Base-by-base conservation (phyloP, 2,797 vertebrate genomes). In the Onychomys arenicola region DNA sequence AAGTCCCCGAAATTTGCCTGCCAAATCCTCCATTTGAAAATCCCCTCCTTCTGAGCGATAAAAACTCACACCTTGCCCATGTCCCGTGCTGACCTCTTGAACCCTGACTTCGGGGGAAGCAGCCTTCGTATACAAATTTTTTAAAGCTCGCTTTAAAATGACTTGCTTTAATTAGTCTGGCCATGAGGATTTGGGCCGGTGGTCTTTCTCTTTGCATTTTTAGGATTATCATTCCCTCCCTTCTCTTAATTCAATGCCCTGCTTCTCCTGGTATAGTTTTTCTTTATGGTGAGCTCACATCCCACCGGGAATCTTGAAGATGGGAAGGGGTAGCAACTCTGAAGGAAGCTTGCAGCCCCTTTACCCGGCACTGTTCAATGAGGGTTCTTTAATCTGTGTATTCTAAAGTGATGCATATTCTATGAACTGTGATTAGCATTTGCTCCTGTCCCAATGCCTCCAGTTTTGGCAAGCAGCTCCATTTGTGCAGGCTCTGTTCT, bases 321-420 rank as follows among this genome's bases (percentile, higher is more conserved):
- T 2, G 1, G 21, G 17, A 6, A 40, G 2, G 21, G 29, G 0
- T 27, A 0, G 57, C 4, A 17, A 49, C 2, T 32, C 1, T 78
- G 52, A 67, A 78, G 8, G 40, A 32, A 71, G 40, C 11, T 46
- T 10, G 25, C 16, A 57, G n/a, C 43, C 49, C 81, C 85, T 90
- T 76, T 29, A 6, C 86, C 27, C 63, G 49, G 46, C 2, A 27
- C 32, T 49, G 34, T 76, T 59, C 65, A 57, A 10, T 63, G 49
- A 32, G 75, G 7, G 43, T 9, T 29, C 29, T 86, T 90, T 73
- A 78, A 85, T 91, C 49, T 81, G 21, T n/a, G 4, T 37, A 9
- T 43, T 92, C 32, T 49, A 23, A 21, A 21, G 52, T 21, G 67
- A 43, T 46, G 32, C 34, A n/a, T 49, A 14, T 57, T 93, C 49